A percentile compares a stretch with the other conserved stretches of the same genome.
Evolutionary conservation across 2,888 invertebrate species (phyloP).

Genomic region (Azorinus chamasolen): DNA sequence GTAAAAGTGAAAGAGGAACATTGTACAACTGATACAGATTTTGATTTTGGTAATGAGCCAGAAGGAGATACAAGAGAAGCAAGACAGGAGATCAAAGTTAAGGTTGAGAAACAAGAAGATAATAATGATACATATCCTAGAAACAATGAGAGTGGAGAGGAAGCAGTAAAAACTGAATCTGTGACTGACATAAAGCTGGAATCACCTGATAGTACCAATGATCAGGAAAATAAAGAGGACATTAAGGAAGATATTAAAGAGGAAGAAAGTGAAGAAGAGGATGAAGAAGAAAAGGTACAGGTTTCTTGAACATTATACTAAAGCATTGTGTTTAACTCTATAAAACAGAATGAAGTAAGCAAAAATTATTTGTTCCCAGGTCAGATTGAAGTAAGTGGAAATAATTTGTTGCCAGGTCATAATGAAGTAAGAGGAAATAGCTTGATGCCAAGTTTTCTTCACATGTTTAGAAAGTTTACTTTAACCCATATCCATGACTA

Average conservation of each 20-base stretch:
- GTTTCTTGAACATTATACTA: too few relatives aligned
- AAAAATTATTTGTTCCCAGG: too few relatives aligned
- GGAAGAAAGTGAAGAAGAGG: conserved; percentile 18
- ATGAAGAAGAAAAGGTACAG: conserved; percentile 32
- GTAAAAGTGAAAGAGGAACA: too few relatives aligned
- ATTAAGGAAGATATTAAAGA: conserved; percentile 4
- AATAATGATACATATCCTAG: conserved; percentile 7
- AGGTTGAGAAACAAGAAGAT: conserved; percentile 12
- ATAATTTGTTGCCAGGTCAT: too few relatives aligned
- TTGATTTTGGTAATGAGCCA: not conserved
- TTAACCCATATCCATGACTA: too few relatives aligned
- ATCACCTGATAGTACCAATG: conserved; percentile 4
- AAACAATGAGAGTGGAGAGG: conserved; percentile 20
- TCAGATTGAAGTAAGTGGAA: too few relatives aligned
- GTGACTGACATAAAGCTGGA: not conserved
- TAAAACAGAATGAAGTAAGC: too few relatives aligned
- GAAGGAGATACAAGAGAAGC: conserved; percentile 10
- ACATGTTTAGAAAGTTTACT: not conserved
- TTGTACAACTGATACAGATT: not conserved
- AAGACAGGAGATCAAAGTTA: conserved; percentile 2
- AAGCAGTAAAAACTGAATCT: not conserved
- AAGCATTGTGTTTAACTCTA: too few relatives aligned
- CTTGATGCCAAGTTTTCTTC: conserved; percentile 4
- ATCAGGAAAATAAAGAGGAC: not conserved
- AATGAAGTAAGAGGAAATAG: conserved; percentile 6